These are phyloP conservation scores for Eristalis pertinax DNA, from an alignment of 2,888 invertebrate genomes.

Conservation along the genomic window DNA sequence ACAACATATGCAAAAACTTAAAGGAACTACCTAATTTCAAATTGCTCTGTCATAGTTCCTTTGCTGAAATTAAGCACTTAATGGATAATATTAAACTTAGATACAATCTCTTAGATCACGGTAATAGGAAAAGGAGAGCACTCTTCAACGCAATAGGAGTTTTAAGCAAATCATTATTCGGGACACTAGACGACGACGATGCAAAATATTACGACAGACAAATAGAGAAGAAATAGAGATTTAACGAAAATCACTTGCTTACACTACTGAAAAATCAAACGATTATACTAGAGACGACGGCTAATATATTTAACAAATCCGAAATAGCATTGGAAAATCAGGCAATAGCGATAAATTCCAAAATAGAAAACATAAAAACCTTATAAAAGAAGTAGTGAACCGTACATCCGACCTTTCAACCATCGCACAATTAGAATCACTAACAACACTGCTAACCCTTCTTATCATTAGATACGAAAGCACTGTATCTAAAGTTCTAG, in stretches of 20 bases:
- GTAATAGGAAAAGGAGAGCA: too few species aligned
- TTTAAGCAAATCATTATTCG: constrained; percentile 3
- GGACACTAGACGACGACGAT: constrained; percentile 28
- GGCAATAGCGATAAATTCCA: too few species aligned
- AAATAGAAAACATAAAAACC: constrained; percentile 6
- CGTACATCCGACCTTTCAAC: background rate
- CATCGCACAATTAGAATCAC: constrained; percentile 5
- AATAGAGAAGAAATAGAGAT: constrained; percentile 15
- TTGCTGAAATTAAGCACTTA: too few species aligned
- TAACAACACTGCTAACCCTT: constrained; percentile 10
- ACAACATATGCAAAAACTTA: too few species aligned
- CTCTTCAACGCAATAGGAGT: too few species aligned
- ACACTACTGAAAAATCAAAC: constrained; percentile 19
- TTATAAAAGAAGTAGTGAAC: background rate
- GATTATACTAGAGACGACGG: constrained; percentile 9
- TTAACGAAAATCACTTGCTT: constrained; percentile 14
- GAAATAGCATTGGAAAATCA: too few species aligned
- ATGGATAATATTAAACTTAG: background rate
- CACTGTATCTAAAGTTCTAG: constrained; percentile 5
- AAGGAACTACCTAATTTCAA: too few species aligned
- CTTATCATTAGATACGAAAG: constrained; percentile 36
- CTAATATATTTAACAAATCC: too few species aligned
- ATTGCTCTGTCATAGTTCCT: too few species aligned
- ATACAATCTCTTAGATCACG: too few species aligned
- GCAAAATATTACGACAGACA: too few species aligned